A percentile compares a stretch with the other conserved stretches of the same genome.
phyloP scores from a whole-genome alignment of 1,140 invertebrate genomes.

The Brachionus koreanus region DNA sequence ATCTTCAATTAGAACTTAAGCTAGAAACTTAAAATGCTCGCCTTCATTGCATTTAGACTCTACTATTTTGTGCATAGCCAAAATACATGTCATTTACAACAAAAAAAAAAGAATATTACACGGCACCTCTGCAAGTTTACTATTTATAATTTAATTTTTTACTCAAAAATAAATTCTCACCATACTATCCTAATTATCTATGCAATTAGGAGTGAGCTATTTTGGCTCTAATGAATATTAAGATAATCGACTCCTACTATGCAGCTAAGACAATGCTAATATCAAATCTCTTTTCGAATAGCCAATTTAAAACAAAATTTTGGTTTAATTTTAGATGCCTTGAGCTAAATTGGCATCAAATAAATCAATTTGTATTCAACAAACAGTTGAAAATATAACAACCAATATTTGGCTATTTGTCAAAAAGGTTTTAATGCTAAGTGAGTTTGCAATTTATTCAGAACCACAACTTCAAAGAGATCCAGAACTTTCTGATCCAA shows the following conservation, averaged over 20 bases:
- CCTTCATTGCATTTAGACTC: not conserved
- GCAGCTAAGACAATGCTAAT: not conserved
- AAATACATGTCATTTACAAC: not conserved
- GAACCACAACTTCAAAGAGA: no score
- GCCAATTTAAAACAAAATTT: not conserved
- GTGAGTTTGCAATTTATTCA: no score
- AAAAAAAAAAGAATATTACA: not conserved
- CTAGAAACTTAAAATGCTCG: not conserved
- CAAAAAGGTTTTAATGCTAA: no score
- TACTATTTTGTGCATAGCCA: not conserved
- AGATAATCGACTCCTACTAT: slow-evolving; percentile 1
- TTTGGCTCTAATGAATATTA: not conserved
- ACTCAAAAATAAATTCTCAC: not conserved
- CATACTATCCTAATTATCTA: not conserved
- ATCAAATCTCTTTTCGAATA: not conserved
- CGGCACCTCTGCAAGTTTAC: not conserved
- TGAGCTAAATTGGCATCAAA: no score
- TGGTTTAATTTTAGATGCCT: no score
- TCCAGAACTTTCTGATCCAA: no score
- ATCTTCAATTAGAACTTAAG: not conserved
- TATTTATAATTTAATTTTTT: not conserved
- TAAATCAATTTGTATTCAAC: no score
- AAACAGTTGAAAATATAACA: no score
- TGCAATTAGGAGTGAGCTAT: not conserved
- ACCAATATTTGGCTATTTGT: no score